Percentiles rank a stretch among this genome's conserved stretches.
Conservation (phyloP, 2,888 invertebrate genomes). For the Siphlonurus alternatus region DNA sequence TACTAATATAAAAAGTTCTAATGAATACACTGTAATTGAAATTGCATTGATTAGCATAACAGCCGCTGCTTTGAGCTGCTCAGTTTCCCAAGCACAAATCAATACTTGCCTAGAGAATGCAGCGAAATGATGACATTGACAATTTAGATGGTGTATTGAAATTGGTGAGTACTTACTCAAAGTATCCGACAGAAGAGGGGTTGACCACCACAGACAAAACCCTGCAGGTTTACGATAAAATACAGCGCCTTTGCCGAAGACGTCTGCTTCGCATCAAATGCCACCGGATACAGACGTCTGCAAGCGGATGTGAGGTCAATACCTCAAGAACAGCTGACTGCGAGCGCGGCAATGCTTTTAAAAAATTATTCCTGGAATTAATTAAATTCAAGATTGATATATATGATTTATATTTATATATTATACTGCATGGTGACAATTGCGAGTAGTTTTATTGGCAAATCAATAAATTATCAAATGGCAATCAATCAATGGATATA, state of each 20-base stretch:
- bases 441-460: no score
- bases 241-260: not conserved
- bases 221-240: not conserved
- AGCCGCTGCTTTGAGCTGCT: not conserved
- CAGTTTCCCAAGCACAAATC: not conserved
- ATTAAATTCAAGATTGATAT: no score
- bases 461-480: no score
- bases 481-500: no score
- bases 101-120: not conserved
- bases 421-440: no score
- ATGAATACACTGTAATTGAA: not conserved
- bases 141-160: not conserved
- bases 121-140: not conserved
- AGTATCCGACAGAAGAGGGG: not conserved
- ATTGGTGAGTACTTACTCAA: not conserved
- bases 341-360: not conserved
- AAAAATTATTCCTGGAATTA: no score
- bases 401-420: no score
- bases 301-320: not conserved
- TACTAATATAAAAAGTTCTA: not conserved
- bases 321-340: not conserved
- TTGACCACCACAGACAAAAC: not conserved
- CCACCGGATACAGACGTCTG: not conserved
- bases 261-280: not conserved
- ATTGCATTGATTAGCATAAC: not conserved